Evolutionary conservation across 2,113 vertebrate genomes (phyloP), one percentile per base, ranked within the genome.

Genomic region (Girardinichthys multiradiatus): DNA sequence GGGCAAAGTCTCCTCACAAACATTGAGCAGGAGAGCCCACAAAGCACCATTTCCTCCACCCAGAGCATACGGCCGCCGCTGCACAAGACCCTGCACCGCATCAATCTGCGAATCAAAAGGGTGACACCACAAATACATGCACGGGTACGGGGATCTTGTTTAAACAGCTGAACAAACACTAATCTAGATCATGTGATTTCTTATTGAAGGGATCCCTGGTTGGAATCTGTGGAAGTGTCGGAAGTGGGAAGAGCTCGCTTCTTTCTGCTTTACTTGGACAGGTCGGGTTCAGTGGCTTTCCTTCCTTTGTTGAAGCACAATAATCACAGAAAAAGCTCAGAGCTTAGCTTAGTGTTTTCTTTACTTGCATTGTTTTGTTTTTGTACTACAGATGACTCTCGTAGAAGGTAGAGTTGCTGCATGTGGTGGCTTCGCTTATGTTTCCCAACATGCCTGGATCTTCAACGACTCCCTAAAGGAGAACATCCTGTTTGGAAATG

Each of bases 391-490:
- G 95, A 94, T 96, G 94, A 95, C 93, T 17, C 78, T 95, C 70
- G 84, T 96, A 29, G 92, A 92, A 29, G 95, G 95, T 12, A 91
- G 88, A 0, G 85, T 95, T 15, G 93, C 94, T 4, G 94, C 85
- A n/a, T 89, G 79, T 3, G 92, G 91, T 17, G 92, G 81, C 28
- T 93, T 94, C 4, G 94, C 93, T 12, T 96, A 94, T 24, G 93
- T 92, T 2, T 90, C 95, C 51, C 95, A 96, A 81, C 94, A 96
- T 86, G 93, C 94, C 33, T 96, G 95, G 95, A 95, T 96, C 80
- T 90, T 95, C 65, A 95, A 96, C 76, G 87, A 94, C 68, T 93
- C 95, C 21, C 76, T 96, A 58, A 92, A 77, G 79, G 94, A 95
- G 68, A 96, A 96, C 86, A 94, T 96, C 65, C 80, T 95, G 74